phyloP scores from a whole-genome alignment of 2,888 invertebrate species.

The Philereme transversata region DNA sequence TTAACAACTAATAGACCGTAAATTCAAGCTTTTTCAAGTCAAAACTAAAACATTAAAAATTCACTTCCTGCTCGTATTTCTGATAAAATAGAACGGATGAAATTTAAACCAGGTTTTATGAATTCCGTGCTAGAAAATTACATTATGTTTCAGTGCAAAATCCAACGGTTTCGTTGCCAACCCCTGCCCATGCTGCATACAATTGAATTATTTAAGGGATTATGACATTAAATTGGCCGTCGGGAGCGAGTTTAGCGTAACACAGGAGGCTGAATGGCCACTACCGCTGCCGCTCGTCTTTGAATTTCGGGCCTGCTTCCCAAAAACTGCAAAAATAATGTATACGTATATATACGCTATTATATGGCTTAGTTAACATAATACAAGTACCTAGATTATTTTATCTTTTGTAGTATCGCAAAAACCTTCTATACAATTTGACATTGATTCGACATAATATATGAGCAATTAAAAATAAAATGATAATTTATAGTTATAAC shows the following conservation, averaged over 20 bases:
- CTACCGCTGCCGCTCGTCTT: slow-evolving; percentile 17
- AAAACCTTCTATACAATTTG: too few species aligned
- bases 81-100: slow-evolving; percentile 19
- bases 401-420: too few species aligned
- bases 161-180: slow-evolving; percentile 49
- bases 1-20: too few species aligned
- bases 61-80: slow-evolving; percentile 13
- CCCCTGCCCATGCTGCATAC: slow-evolving; percentile 51
- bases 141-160: slow-evolving; percentile 47
- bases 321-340: neutral
- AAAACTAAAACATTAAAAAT: slow-evolving; percentile 11
- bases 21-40: neutral
- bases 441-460: too few species aligned
- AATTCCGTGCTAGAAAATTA: slow-evolving; percentile 34
- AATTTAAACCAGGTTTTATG: slow-evolving; percentile 27
- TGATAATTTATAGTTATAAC: too few species aligned
- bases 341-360: too few species aligned
- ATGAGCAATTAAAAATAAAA: too few species aligned
- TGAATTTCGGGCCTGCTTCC: slow-evolving; percentile 4
- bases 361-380: too few species aligned
- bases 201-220: slow-evolving; percentile 62
- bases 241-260: slow-evolving; percentile 45
- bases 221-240: slow-evolving; percentile 57
- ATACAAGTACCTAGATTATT: too few species aligned
- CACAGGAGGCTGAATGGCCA: slow-evolving; percentile 42